Conservation (phyloP, 1,140 invertebrate genomes). For the Pogonomyrmex californicus region DNA sequence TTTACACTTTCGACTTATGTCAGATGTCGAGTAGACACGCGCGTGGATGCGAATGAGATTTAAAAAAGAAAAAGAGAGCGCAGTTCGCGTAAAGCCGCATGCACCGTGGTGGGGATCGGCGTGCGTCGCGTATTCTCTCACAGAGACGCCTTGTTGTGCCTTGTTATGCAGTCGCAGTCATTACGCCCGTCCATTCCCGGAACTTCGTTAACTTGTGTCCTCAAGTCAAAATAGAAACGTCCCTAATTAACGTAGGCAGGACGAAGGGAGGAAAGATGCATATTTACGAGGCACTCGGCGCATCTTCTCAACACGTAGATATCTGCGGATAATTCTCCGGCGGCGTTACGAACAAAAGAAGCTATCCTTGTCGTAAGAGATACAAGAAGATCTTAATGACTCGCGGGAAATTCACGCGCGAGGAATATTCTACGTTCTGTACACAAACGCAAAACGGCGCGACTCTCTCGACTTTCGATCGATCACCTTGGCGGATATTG, state of each 20-base stretch:
- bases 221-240: conserved; percentile 69
- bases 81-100: conserved; percentile 59
- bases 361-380: neutral
- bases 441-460: conserved; percentile 23
- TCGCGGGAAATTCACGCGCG: conserved; percentile 26
- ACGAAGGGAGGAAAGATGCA: neutral
- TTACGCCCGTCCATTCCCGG: conserved; percentile 62
- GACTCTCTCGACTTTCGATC: neutral
- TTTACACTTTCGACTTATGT: neutral
- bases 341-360: conserved; percentile 50
- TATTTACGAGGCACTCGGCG: conserved; percentile 59
- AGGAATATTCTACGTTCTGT: conserved; percentile 21
- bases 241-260: conserved; percentile 55
- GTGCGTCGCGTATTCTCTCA: conserved; percentile 73
- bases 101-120: conserved; percentile 66
- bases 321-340: conserved; percentile 57
- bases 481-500: conserved; percentile 22
- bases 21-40: neutral
- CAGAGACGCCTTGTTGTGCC: conserved; percentile 32
- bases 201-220: conserved; percentile 69
- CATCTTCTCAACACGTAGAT: conserved; percentile 23
- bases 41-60: conserved; percentile 51
- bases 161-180: conserved; percentile 51
- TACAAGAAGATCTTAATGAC: conserved; percentile 14
- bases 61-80: conserved; percentile 56